phyloP scores from a whole-genome alignment of 1,140 invertebrate genomes.

The Ctenoplectra terminalis region DNA sequence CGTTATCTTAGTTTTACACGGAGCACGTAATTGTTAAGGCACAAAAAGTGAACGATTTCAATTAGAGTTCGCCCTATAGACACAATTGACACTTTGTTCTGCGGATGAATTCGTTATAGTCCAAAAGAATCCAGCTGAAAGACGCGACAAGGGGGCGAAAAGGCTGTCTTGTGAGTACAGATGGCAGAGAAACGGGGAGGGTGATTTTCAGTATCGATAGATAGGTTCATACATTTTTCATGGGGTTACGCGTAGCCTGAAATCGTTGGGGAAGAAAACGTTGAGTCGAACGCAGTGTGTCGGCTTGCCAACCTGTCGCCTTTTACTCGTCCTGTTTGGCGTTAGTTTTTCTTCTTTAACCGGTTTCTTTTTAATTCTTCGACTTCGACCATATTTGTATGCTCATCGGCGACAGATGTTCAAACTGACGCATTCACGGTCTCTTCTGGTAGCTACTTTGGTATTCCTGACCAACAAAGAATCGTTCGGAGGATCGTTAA shows the following conservation, averaged over 20 bases:
- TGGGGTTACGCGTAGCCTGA: constrained; percentile 33
- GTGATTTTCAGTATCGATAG: background rate
- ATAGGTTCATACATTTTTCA: constrained; percentile 65
- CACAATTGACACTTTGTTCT: background rate
- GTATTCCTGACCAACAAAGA: constrained; percentile 3
- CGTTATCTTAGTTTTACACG: background rate
- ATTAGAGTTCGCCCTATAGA: background rate
- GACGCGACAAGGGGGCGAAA: background rate
- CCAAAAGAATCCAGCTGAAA: background rate
- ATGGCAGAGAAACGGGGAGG: background rate
- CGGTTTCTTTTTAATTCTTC: too few relatives aligned
- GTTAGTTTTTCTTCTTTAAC: too few relatives aligned
- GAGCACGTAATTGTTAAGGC: constrained; percentile 9
- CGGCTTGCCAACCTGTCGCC: constrained; percentile 28
- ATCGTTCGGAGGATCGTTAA: background rate
- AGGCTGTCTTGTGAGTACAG: background rate
- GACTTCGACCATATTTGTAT: background rate
- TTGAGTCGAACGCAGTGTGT: background rate
- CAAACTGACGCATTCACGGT: background rate
- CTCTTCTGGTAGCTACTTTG: background rate
- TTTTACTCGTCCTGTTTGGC: too few relatives aligned
- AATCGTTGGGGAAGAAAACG: background rate
- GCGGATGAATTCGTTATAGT: background rate
- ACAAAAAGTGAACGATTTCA: background rate
- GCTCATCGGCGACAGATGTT: background rate